These are phyloP conservation scores for Sciurus carolinensis DNA, from an alignment of 2,797 vertebrate genomes.

Conservation along the genomic window DNA sequence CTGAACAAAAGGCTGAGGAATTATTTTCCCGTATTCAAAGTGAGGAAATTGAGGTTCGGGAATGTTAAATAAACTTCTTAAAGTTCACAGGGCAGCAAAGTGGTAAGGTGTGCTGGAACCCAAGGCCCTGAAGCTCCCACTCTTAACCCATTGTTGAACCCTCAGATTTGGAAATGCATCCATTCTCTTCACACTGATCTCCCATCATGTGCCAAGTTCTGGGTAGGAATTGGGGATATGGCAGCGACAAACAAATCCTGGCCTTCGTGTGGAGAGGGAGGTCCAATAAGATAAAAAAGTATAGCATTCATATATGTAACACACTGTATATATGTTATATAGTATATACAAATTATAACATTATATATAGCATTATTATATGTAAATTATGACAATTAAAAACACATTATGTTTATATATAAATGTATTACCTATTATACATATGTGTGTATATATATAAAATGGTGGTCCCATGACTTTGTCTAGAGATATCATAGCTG, in stretches of 20 bases:
- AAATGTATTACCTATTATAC: too few relatives aligned
- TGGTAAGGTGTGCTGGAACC: neutral
- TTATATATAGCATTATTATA: too few relatives aligned
- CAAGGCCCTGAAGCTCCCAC: too few relatives aligned
- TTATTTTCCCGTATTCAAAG: neutral
- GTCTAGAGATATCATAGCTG: neutral
- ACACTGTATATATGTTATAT: too few relatives aligned
- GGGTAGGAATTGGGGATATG: neutral
- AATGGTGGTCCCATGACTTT: neutral
- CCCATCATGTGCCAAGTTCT: neutral
- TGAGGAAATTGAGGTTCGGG: slow-evolving; percentile 8
- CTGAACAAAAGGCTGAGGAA: neutral
- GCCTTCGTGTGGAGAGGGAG: neutral
- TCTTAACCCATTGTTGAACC: neutral
- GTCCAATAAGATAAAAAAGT: neutral
- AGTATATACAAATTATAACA: too few relatives aligned
- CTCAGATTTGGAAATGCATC: neutral
- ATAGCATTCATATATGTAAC: neutral
- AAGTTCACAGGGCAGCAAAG: neutral
- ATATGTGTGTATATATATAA: neutral
- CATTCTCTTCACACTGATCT: neutral
- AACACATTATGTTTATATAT: too few relatives aligned
- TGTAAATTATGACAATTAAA: too few relatives aligned
- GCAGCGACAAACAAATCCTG: neutral
- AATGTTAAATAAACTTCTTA: neutral